A percentile compares a stretch with the other conserved stretches of the same genome.
These are phyloP conservation scores for Gymnodraco acuticeps DNA, from an alignment of 2,797 vertebrate genomes.

Conservation along the genomic window DNA sequence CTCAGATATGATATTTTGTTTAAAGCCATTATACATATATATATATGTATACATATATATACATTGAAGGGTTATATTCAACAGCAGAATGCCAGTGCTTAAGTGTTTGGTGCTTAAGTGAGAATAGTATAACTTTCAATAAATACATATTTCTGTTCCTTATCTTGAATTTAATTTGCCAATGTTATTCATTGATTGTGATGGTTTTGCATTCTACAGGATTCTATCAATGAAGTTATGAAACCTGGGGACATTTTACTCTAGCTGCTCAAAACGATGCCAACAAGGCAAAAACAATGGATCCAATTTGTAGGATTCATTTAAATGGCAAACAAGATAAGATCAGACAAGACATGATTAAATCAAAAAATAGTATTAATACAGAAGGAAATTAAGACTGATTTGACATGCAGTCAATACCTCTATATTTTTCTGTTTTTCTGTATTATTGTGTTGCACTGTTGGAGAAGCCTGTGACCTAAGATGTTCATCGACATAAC, in stretches of 20 bases:
- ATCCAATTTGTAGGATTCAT: background rate
- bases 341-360: background rate
- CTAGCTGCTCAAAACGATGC: background rate
- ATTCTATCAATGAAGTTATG: background rate
- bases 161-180: background rate
- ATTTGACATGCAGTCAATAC: background rate
- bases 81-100: background rate
- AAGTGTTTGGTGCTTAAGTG: background rate
- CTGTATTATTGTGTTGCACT: no score
- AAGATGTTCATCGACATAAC: no score
- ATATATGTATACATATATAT: no score
- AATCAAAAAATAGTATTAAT: conserved; percentile 1
- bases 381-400: background rate
- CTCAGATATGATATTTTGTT: background rate
- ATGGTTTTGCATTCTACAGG: background rate
- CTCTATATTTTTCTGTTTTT: no score
- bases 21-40: background rate
- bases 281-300: background rate
- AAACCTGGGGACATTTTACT: background rate
- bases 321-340: background rate
- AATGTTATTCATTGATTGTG: background rate
- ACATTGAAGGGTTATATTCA: background rate
- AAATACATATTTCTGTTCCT: background rate
- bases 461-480: no score
- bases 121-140: background rate